phyloP scores from a whole-genome alignment of 2,113 vertebrate genomes.

The Microtus oregoni region DNA sequence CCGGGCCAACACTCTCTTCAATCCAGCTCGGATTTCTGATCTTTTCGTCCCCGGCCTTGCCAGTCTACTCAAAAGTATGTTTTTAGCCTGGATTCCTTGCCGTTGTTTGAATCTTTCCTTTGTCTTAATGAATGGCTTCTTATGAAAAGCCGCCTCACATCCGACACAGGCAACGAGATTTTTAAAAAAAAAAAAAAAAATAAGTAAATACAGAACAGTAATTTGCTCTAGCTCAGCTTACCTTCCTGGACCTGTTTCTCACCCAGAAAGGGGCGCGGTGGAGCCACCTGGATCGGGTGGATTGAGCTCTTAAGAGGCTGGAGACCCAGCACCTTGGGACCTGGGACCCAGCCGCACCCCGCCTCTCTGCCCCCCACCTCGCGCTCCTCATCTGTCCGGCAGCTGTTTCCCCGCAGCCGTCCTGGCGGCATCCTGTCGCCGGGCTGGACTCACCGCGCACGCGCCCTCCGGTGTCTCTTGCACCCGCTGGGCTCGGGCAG shows the following conservation, averaged over 20 bases:
- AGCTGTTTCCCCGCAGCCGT: not conserved
- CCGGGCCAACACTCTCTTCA: not conserved
- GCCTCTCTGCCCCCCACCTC: not conserved
- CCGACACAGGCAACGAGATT: not conserved
- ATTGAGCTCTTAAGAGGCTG: not conserved
- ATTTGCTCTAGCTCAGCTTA: not conserved
- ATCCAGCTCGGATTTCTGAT: not conserved
- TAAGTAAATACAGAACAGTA: not conserved
- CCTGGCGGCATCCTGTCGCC: too few relatives aligned
- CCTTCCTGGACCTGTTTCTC: slow-evolving; percentile 10
- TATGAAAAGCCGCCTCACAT: not conserved
- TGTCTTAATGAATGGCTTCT: slow-evolving; percentile 10
- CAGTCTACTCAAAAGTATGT: not conserved
- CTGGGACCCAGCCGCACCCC: not conserved
- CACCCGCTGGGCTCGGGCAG: not conserved
- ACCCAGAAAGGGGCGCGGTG: not conserved
- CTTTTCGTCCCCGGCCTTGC: not conserved
- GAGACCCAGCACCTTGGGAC: not conserved
- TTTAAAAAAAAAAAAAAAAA: too few relatives aligned
- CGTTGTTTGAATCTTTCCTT: slow-evolving; percentile 13
- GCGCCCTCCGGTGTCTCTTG: not conserved
- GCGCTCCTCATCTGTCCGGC: not conserved
- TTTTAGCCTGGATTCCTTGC: not conserved
- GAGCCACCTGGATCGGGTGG: not conserved
- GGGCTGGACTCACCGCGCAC: slow-evolving; percentile 54